phyloP scores from a whole-genome alignment of 1,140 invertebrate genomes.

The Galleria mellonella region DNA sequence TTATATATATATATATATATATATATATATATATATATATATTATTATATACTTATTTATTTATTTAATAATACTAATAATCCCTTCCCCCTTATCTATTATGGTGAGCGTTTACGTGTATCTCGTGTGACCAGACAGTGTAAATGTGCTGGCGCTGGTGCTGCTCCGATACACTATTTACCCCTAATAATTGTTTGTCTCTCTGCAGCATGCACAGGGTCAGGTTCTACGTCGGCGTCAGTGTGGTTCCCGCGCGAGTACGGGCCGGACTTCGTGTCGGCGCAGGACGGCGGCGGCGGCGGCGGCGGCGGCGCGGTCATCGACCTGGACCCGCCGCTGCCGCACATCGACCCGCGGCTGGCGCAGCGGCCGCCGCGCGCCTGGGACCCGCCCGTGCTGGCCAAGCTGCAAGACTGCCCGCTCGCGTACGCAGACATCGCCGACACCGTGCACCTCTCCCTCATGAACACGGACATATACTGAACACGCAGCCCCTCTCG shows the following conservation, averaged over 20 bases:
- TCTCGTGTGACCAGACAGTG: too few relatives aligned
- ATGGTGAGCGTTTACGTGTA: too few relatives aligned
- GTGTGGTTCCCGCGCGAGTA: slow-evolving; percentile 25
- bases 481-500: slow-evolving; percentile 19
- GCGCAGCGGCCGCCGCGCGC: slow-evolving; percentile 10
- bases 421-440: slow-evolving; percentile 20
- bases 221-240: not conserved
- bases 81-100: too few relatives aligned
- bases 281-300: slow-evolving; percentile 1
- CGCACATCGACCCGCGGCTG: slow-evolving; percentile 53
- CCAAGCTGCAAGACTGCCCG: slow-evolving; percentile 50
- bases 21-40: too few relatives aligned
- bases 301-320: slow-evolving; percentile 14
- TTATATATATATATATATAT: too few relatives aligned
- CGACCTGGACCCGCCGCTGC: slow-evolving; percentile 42
- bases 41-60: too few relatives aligned
- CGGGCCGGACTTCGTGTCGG: slow-evolving; percentile 46
- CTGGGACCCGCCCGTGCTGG: slow-evolving; percentile 33
- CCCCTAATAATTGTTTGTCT: too few relatives aligned
- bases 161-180: too few relatives aligned
- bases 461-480: slow-evolving; percentile 43
- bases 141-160: too few relatives aligned
- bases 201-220: not conserved
- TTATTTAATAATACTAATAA: too few relatives aligned
- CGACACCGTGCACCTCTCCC: slow-evolving; percentile 25